Conservation (phyloP, 2,797 vertebrate genomes). For the Poeciliopsis paucimaculata region DNA sequence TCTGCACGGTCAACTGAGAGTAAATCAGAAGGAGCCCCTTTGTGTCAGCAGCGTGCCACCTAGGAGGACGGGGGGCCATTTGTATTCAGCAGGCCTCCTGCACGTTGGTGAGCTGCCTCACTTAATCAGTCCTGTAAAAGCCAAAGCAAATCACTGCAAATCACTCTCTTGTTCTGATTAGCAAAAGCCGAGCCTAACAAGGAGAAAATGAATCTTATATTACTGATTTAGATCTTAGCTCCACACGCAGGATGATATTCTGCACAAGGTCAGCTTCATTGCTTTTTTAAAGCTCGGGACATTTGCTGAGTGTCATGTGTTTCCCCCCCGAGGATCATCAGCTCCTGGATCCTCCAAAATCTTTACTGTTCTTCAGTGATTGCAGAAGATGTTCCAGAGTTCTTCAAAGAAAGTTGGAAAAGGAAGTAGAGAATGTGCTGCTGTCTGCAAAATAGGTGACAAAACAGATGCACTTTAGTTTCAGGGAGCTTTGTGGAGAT, state of each 20-base stretch:
- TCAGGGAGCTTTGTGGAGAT: neutral
- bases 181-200: constrained; percentile 9
- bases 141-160: constrained; percentile 9
- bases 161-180: constrained; percentile 15
- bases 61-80: constrained; percentile 12
- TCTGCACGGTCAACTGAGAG: constrained; percentile 15
- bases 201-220: constrained; percentile 4
- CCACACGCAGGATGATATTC: neutral
- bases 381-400: neutral
- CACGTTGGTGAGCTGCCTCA: constrained; percentile 7
- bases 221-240: neutral
- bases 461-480: neutral
- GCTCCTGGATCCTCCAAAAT: neutral
- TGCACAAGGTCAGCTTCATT: neutral
- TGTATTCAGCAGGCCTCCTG: constrained; percentile 8
- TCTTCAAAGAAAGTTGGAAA: neutral
- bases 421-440: neutral
- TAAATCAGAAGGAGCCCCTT: constrained; percentile 3
- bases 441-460: neutral
- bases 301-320: neutral
- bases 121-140: constrained; percentile 14
- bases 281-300: neutral
- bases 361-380: neutral
- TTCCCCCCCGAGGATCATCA: neutral
- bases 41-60: neutral